Evolutionary conservation across 2,113 vertebrate species (phyloP).

Genomic region (Setophaga petechia): DNA sequence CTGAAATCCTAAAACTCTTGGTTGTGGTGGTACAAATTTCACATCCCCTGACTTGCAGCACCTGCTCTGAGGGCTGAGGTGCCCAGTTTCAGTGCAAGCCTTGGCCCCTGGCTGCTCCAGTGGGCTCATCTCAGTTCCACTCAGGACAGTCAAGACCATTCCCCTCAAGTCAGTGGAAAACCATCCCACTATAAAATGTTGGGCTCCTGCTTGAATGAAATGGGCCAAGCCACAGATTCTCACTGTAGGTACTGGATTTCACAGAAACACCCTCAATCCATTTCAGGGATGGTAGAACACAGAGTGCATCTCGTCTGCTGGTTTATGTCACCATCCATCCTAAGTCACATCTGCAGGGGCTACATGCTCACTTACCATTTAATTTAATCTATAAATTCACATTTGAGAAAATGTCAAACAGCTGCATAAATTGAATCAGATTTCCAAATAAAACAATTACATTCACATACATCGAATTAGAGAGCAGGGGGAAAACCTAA

Average conservation of each 20-base stretch:
- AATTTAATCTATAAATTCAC: not conserved
- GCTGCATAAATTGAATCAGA: not conserved
- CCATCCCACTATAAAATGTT: not conserved
- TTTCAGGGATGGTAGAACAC: not conserved
- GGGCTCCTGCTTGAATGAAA: not conserved
- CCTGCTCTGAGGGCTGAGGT: not conserved
- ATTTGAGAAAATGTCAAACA: not conserved
- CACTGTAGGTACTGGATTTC: not conserved
- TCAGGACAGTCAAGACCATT: not conserved
- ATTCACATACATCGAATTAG: not conserved
- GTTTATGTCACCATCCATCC: not conserved
- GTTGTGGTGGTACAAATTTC: not conserved
- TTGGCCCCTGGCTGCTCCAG: not conserved
- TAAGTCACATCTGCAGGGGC: not conserved
- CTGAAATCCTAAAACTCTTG: not conserved
- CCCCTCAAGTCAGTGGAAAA: not conserved
- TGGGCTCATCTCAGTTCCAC: not conserved
- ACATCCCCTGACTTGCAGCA: not conserved
- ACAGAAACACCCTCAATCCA: not conserved
- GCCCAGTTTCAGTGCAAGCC: not conserved
- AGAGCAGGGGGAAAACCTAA: not conserved
- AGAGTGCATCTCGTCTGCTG: not conserved
- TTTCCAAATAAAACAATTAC: conserved; percentile 21
- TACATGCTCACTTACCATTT: not conserved
- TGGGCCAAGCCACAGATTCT: not conserved